Base-by-base conservation (phyloP, 2,797 vertebrate genomes). In the Brotula barbata region DNA sequence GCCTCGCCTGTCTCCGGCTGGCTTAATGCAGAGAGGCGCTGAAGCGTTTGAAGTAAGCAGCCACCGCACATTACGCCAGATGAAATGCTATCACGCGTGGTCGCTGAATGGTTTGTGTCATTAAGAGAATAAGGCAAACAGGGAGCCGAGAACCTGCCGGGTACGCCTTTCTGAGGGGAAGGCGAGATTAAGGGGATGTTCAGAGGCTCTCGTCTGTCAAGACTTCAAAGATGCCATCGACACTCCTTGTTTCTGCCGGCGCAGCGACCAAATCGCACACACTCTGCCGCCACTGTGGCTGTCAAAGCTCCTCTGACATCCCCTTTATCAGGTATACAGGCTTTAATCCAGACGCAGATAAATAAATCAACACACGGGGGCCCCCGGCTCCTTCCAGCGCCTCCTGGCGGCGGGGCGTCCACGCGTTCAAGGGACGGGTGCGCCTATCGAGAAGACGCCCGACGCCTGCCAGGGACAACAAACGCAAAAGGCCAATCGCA, bases 131-230 rank as follows among this genome's bases (percentile, higher is more conserved):
- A 82, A 89, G 88, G 90, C 88, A 87, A 91, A 90, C 88, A 82
- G 88, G 80, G 78, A 84, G 67, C 76, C 37, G 70, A 58, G 77
- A 89, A 85, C 85, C 87, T 83, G 85, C 81, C 77, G 64, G 44
- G 50, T 76, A 61, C 48, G 75, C 75, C 63, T 77, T 82, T 81
- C 84, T 82, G 86, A 84, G 77, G 83, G 82, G 85, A 88, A 89
- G 86, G 86, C 80, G 87, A 92, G 91, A 92, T 92, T 91, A 92
- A 92, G 90, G 86, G 84, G 84, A 89, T 90, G 90, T 91, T 92
- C 90, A 86, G 85, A 91, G 88, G 75, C 89, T 78, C 84, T 86
- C 84, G 85, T 88, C 89, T 92, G 91, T 92, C 90, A 91, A 85
- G 84, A 91, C 90, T 91, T 92, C 89, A 91, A 91, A 92, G 89